Conservation (phyloP, 2,888 invertebrate genomes). For the Lasioglossum leucozonium region DNA sequence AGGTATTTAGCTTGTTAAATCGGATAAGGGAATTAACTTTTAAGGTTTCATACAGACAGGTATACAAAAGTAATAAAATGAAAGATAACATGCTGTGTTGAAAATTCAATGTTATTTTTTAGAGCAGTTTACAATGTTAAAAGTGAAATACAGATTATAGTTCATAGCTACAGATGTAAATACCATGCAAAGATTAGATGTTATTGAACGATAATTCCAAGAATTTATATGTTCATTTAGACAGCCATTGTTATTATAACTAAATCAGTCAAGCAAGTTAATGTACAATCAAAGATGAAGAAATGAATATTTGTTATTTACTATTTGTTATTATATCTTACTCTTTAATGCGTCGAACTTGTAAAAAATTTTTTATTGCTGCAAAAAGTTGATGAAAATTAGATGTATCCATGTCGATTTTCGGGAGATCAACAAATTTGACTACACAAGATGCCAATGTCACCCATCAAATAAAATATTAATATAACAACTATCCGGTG, state of each 20-base stretch:
- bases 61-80: conserved; percentile 23
- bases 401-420: conserved; percentile 78
- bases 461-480: conserved; percentile 11
- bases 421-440: background rate
- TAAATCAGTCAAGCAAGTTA: conserved; percentile 28
- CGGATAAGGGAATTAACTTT: conserved; percentile 34
- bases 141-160: conserved; percentile 2
- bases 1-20: conserved; percentile 27
- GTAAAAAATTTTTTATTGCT: conserved; percentile 80
- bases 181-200: conserved; percentile 40
- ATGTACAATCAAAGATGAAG: conserved; percentile 1
- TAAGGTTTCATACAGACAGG: conserved; percentile 25
- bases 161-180: background rate
- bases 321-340: conserved; percentile 71
- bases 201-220: conserved; percentile 9
- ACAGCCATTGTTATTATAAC: conserved; percentile 25
- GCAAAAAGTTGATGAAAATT: conserved; percentile 78
- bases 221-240: conserved; percentile 15
- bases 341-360: conserved; percentile 81
- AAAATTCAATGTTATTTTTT: conserved; percentile 15
- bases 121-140: conserved; percentile 4
- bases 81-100: conserved; percentile 27
- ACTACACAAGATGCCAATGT: background rate
- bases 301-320: conserved; percentile 36
- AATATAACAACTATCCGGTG: background rate